Base-by-base conservation (phyloP, 2,888 invertebrate genomes). In the Seira sanloemensis region DNA sequence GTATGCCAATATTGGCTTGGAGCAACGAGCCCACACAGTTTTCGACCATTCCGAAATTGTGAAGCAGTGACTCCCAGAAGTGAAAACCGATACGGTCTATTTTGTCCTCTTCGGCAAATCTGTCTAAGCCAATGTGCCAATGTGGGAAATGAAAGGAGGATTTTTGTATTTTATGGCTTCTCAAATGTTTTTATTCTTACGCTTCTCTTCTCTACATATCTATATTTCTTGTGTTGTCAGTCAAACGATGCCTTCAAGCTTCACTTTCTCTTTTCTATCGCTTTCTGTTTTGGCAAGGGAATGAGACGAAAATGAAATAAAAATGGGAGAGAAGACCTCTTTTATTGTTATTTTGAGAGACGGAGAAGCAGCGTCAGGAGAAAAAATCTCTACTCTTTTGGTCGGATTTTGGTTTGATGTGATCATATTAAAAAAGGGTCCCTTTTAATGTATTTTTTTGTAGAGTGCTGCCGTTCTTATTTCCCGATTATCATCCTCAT, bases 171-270 rank as follows among this genome's bases (percentile, higher is more conserved):
- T 19, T 21, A 46, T 77, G 16, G 58, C 58, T 62, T 69, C 46
- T 12, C 4, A 12, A 37, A 54, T 24, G 68, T 37, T 4, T 37
- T 37, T 62, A 65, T 65, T 66, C 50, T 66, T 77, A 76, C 24
- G 46, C 54, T 37, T 69, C 58, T 69, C 18, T 26, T 37, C 71
- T 62, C 37, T 78, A 65, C 71, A 71, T 78, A 78, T 62, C 24
- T 78, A 7, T 37, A 7, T 37, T 71, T 65, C 71, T 71, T 46
- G 18, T 0, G 58, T 54, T 78, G 78, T 78, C 78, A 71, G 78
- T 71, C 78, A 78, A 25, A 24, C 50, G 68, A 77, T 77, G 71
- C 37, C 65, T 37, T 37, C 68, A 67, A 71, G 78, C 54, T 62
- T 25, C 71, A 27, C 50, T 24, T 75, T 75, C 19, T 12, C 68